phyloP scores from a whole-genome alignment of 2,113 vertebrate species.

The Leptosomus discolor region DNA sequence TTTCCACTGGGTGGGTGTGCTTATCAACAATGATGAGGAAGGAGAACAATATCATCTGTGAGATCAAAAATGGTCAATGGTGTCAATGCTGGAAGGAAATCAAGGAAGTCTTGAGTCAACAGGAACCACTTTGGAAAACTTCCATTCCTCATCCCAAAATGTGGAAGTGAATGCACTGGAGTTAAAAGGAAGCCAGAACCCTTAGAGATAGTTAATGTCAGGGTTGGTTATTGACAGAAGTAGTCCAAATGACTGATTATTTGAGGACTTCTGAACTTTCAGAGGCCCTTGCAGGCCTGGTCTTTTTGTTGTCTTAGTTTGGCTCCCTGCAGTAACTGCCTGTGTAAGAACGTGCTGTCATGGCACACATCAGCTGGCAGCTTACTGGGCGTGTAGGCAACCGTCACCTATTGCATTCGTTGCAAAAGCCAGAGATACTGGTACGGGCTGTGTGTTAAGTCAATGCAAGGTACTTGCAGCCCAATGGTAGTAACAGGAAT shows the following conservation, averaged over 20 bases:
- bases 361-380: background rate
- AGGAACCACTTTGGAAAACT: background rate
- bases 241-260: background rate
- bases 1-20: background rate
- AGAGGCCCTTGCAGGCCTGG: background rate
- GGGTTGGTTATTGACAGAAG: background rate
- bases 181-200: background rate
- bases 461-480: rapidly evolving
- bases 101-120: background rate
- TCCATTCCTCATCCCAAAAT: background rate
- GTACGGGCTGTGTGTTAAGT: background rate
- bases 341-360: background rate
- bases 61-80: rapidly evolving
- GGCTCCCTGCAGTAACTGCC: background rate
- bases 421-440: background rate
- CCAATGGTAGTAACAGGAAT: background rate
- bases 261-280: background rate
- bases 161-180: background rate
- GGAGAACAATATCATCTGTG: background rate
- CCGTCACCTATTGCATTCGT: rapidly evolving
- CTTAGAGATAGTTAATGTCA: background rate
- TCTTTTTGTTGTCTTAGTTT: background rate
- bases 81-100: rapidly evolving
- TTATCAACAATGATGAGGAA: rapidly evolving
- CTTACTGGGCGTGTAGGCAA: rapidly evolving